Conservation (phyloP, 1,140 invertebrate species). For the Oscheius sp. region DNA sequence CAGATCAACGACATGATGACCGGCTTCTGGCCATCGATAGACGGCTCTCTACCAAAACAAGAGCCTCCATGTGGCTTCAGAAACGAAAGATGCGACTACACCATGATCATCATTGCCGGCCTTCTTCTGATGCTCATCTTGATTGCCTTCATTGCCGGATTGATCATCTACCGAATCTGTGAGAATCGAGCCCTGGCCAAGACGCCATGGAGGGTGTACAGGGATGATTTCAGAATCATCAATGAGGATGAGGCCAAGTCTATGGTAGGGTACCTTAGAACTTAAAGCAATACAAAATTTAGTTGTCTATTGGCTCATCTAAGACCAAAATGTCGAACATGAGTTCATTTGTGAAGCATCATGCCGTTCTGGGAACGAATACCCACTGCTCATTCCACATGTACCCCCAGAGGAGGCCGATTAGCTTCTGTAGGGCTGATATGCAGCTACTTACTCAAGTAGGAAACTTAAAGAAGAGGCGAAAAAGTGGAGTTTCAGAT, state of each 20-base stretch:
- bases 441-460: constrained; percentile 44
- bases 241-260: constrained; percentile 59
- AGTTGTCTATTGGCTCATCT: constrained; percentile 57
- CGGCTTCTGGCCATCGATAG: constrained; percentile 57
- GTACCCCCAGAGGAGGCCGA: constrained; percentile 56
- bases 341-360: constrained; percentile 56
- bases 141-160: constrained; percentile 30
- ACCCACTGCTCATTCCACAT: constrained; percentile 59
- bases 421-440: constrained; percentile 50
- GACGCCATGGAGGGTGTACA: constrained; percentile 55
- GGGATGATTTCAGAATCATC: constrained; percentile 56
- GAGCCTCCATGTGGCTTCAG: constrained; percentile 52
- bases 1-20: constrained; percentile 53
- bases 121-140: constrained; percentile 42
- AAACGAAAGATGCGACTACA: constrained; percentile 59
- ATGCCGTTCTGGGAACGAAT: constrained; percentile 59
- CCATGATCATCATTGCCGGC: constrained; percentile 49
- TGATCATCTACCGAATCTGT: constrained; percentile 47
- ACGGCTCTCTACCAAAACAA: constrained; percentile 49
- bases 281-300: background rate
- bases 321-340: constrained; percentile 59
- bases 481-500: constrained; percentile 34
- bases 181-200: constrained; percentile 52
- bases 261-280: constrained; percentile 43
- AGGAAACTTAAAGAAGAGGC: too few species aligned